Base-by-base conservation (phyloP, 1,140 invertebrate species). In the Tribolium madens region DNA sequence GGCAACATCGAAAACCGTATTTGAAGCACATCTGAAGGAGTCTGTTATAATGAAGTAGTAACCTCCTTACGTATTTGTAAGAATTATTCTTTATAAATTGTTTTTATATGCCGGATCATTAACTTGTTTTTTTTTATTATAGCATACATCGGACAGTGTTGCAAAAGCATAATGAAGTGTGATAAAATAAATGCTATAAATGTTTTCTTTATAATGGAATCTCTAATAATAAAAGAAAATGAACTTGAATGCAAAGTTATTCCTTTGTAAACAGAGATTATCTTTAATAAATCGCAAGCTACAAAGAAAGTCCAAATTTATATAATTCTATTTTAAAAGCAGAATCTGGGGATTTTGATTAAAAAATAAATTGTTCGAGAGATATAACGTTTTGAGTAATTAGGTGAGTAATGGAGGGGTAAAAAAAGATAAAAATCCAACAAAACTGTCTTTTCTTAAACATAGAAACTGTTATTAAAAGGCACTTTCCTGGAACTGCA, bases 231-330 rank as follows among this genome's bases (percentile, higher is more conserved):
- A 64, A 64, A 64, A 64, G 26, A 64, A 64, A 64, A 64, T 64
- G 57, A 64, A 64, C 57, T 64, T 64, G 57, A 64, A 64, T 64
- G 57, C 57, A 64, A 33, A 64, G 57, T 64, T 64, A 64, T 64
- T 64, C 57, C 57, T 64, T 64, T 64, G 57, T 64, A 64, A 64
- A 64, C 57, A 64, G 26, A 64, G 57, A 64, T 64, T 64, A 64
- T 64, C 57, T 64, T 64, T 64, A 64, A 64, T 64, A 64, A 64
- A 64, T 64, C 26, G 57, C 26, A 6, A 12, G 21, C 57, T 33
- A 64, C 57, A 64, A 64, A 64, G 57, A 64, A 64, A 64, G 57
- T 64, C 57, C 57, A 33, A 64, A 64, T 64, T 64, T 64, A 33
- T 64, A 64, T 64, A 33, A 64, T 64, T 64, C 57, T 33, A n/a